Evolutionary conservation across 2,113 vertebrate genomes (phyloP), one percentile per base, ranked within the genome.

Genomic region (Petaurus breviceps): DNA sequence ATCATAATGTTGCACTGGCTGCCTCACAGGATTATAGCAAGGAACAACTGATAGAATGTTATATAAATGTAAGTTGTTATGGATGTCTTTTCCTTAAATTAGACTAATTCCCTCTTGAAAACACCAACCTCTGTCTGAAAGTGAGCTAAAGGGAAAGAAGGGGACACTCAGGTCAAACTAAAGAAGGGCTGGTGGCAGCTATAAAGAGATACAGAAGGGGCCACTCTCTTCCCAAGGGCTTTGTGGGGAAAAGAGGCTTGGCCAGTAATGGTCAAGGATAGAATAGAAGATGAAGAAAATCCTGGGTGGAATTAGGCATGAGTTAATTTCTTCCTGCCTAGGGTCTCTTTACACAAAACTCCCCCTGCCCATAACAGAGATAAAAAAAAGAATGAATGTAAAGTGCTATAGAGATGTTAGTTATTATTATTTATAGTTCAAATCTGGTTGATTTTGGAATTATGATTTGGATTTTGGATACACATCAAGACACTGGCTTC

Each of bases 401-500:
- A 43, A 84, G 19, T 84, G 6, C n/a, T 84, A 84, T 84, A 23
- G n/a, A 84, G n/a, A 43, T 84, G 37, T 84, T 84, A 84, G 37
- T 43, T 84, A 23, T 84, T 84, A 43, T 84, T 84, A 84, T 84
- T 84, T 84, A 84, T 84, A 84, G 94, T 93, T 0, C 31, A 98
- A 97, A 98, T 96, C 91, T 89, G 97, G 91, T 68, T 91, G 92
- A 97, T 98, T 98, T 98, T 95, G 96, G 96, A 98, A 98, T 98
- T 96, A 95, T 96, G 96, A 98, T 95, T 98, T 94, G 55, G 92
- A 93, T 98, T 98, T 99, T 98, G 98, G 98, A 97, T 94, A 98
- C 97, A 98, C 96, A 98, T 98, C 98, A 97, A 98, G 98, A 98
- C 98, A 98, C 98, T 97, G 98, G 96, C 96, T 98, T 97, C 90